Percentiles rank a stretch among this genome's conserved stretches.
These are phyloP conservation scores for Thymallus thymallus DNA, from an alignment of 2,113 vertebrate species.

Conservation along the genomic window DNA sequence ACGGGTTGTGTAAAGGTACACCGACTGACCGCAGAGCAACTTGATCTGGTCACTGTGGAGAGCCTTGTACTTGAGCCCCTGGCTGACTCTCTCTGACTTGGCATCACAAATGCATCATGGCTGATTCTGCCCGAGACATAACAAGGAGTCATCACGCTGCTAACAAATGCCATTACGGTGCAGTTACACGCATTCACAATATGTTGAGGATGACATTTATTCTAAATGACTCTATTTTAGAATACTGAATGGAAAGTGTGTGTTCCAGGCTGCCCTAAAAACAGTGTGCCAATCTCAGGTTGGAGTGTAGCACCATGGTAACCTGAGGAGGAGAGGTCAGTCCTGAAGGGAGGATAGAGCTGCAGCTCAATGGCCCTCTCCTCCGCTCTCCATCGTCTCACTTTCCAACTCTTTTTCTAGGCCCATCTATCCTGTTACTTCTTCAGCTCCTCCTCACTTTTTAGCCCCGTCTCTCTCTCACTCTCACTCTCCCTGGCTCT, in stretches of 20 bases:
- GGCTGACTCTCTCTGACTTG: constrained; percentile 6
- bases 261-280: neutral
- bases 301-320: constrained; percentile 9
- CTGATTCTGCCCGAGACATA: neutral
- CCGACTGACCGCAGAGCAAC: constrained; percentile 25
- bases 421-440: constrained; percentile 18
- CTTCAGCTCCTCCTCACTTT: constrained; percentile 40
- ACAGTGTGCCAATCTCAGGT: constrained; percentile 3
- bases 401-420: constrained; percentile 45
- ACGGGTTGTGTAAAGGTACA: constrained; percentile 26
- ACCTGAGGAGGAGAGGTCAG: neutral
- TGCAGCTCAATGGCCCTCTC: constrained; percentile 24
- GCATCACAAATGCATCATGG: constrained; percentile 11
- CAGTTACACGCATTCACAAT: neutral
- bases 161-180: neutral
- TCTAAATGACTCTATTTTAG: neutral
- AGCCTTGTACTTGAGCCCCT: constrained; percentile 6
- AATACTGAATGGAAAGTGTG: constrained; percentile 3
- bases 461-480: constrained; percentile 47
- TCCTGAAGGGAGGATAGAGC: constrained; percentile 36
- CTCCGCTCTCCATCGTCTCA: constrained; percentile 42
- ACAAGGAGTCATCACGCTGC: neutral
- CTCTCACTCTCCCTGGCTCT: constrained; percentile 42
- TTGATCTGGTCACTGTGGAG: constrained; percentile 20
- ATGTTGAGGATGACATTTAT: neutral